Percentiles rank a stretch among this genome's conserved stretches.
These are phyloP conservation scores for Megaptera novaeangliae DNA, from an alignment of 2,113 vertebrate species.

Conservation along the genomic window DNA sequence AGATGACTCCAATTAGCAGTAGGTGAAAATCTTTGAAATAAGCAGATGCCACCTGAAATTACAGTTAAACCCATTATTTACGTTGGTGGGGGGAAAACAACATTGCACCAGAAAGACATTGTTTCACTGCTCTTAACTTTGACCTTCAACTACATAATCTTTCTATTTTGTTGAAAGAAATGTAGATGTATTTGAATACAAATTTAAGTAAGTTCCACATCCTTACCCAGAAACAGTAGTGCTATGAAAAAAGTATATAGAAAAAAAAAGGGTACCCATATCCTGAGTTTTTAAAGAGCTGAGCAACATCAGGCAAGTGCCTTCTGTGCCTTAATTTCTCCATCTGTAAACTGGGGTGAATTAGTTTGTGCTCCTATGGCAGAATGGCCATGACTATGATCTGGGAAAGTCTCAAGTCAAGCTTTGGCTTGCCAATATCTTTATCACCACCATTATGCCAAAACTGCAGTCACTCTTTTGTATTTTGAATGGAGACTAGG, in stretches of 20 bases:
- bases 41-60: conserved; percentile 87
- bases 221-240: background rate
- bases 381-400: background rate
- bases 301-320: background rate
- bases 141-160: conserved; percentile 13
- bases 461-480: background rate
- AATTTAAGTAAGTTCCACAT: background rate
- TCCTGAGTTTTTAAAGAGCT: background rate
- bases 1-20: conserved; percentile 90
- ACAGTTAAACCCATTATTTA: conserved; percentile 46
- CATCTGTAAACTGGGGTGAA: background rate
- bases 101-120: background rate
- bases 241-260: background rate
- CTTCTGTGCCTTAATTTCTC: background rate
- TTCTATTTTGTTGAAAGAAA: background rate
- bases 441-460: background rate
- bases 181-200: background rate
- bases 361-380: background rate
- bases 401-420: background rate
- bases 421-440: background rate
- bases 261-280: background rate
- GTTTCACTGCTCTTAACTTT: background rate
- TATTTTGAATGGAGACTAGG: background rate
- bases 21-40: conserved; percentile 97
- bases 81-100: background rate